Evolutionary conservation across 2,113 vertebrate genomes (phyloP).

Genomic region (Cryptomyrus ogoouensis): DNA sequence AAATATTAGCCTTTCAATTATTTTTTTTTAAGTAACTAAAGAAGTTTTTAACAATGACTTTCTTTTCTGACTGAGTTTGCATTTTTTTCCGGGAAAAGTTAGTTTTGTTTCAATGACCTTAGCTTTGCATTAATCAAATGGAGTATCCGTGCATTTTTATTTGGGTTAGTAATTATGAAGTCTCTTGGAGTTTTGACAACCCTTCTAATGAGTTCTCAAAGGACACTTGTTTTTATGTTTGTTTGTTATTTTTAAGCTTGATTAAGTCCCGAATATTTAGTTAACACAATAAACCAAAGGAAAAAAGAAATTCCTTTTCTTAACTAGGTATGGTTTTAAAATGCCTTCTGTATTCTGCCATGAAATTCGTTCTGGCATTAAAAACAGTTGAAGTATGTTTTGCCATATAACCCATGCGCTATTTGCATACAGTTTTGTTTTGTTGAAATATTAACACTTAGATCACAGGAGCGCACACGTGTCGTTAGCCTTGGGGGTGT

Average conservation of each 20-base stretch:
- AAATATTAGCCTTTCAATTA: conserved; percentile 63
- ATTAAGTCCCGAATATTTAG: conserved; percentile 73
- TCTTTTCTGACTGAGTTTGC: conserved; percentile 63
- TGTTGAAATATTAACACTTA: conserved; percentile 3
- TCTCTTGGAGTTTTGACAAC: conserved; percentile 73
- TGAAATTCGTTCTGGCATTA: not conserved
- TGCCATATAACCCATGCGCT: not conserved
- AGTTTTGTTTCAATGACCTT: conserved; percentile 67
- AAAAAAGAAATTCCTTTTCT: conserved; percentile 43
- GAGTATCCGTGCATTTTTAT: conserved; percentile 72
- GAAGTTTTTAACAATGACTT: not conserved
- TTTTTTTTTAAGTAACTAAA: not conserved
- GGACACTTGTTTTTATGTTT: conserved; percentile 66
- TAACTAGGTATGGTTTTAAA: conserved; percentile 53
- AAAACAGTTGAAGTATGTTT: not conserved
- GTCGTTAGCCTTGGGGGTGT: not conserved
- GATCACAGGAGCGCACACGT: not conserved
- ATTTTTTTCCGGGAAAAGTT: conserved; percentile 60
- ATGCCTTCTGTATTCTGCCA: conserved; percentile 20
- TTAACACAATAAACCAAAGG: conserved; percentile 65
- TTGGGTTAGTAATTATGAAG: conserved; percentile 70
- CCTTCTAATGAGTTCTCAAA: conserved; percentile 73
- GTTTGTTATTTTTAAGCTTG: conserved; percentile 75
- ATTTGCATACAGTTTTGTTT: conserved; percentile 9
- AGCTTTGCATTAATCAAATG: conserved; percentile 69